Base-by-base conservation (phyloP, 2,888 invertebrate species). In the Ophion costatus region DNA sequence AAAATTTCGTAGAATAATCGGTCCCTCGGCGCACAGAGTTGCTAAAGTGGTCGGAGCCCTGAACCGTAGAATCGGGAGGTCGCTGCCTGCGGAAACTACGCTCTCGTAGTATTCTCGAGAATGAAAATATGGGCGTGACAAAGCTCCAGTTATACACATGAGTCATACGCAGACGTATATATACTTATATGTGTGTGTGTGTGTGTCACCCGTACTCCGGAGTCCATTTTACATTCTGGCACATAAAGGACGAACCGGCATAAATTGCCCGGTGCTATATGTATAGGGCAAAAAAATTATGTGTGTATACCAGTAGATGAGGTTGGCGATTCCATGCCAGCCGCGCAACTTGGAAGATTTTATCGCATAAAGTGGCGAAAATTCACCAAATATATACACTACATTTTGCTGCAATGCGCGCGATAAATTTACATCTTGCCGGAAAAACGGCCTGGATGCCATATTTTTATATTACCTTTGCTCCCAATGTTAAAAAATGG, bases 61-160 rank as follows among this genome's bases (percentile, higher is more conserved):
- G 51, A 51, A 51, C 5, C 17, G 17, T 51, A 51, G 17, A 51
- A 17, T 17, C 38, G 38, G 38, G 5, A 17, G 5, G 51, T 51
- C 17, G 51, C 11, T 14, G 51, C 51, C 17, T 51, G 51, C 17
- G 5, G 51, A 51, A 51, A 11, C 51, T 17, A 51, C 51, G 51
- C 17, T 51, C 17, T 51, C 11, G 51, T 17, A 51, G 51, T 17
- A 17, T 51, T 51, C 51, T 51, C 51, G 51, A 51, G 51, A 51
- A 51, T 51, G 51, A 51, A 51, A 51, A 51, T 51, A 51, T 51
- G 51, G 51, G 51, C 51, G 51, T 51, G 51, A 51, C 51, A 51
- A 51, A 51, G 51, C 17, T 14, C 51, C 14, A 51, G 51, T 51
- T 51, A 51, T 51, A 51, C 51, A 51, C 51, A 51, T 51, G 51